phyloP scores from a whole-genome alignment of 1,140 invertebrate genomes.

The Aphidius ervi region DNA sequence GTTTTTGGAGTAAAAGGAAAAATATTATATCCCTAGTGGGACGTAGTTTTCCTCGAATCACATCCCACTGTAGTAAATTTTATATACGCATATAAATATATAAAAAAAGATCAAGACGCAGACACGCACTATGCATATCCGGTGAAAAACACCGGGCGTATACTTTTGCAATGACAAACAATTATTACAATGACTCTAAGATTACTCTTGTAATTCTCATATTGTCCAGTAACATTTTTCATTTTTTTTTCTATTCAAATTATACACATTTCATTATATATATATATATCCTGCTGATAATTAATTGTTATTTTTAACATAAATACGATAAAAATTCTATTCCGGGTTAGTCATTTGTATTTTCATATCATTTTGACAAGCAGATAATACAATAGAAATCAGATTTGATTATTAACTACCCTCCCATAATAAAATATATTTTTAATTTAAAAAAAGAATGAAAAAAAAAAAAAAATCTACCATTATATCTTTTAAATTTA shows the following conservation, averaged over 20 bases:
- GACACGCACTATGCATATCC: slow-evolving; percentile 5
- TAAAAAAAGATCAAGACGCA: neutral
- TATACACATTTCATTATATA: neutral
- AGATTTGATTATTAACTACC: too few relatives aligned
- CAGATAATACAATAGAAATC: too few relatives aligned
- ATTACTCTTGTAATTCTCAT: neutral
- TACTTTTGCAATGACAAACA: neutral
- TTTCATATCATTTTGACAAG: too few relatives aligned
- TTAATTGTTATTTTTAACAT: neutral
- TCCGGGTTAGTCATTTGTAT: too few relatives aligned
- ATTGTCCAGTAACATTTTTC: neutral
- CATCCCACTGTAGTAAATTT: slow-evolving; percentile 7
- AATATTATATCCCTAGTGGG: slow-evolving; percentile 21
- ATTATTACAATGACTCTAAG: neutral
- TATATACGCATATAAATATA: slow-evolving; percentile 3
- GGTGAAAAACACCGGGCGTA: slow-evolving; percentile 1
- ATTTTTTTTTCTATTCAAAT: neutral
- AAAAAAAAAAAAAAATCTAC: too few relatives aligned
- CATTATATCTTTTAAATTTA: too few relatives aligned
- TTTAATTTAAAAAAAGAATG: too few relatives aligned
- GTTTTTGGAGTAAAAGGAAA: neutral
- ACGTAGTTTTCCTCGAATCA: slow-evolving; percentile 17
- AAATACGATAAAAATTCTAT: neutral
- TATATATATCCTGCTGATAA: neutral
- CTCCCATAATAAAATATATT: too few relatives aligned